Evolutionary conservation across 2,797 vertebrate species (phyloP), one percentile per base, ranked within the genome.

Genomic region (Poeciliopsis paucimaculata): DNA sequence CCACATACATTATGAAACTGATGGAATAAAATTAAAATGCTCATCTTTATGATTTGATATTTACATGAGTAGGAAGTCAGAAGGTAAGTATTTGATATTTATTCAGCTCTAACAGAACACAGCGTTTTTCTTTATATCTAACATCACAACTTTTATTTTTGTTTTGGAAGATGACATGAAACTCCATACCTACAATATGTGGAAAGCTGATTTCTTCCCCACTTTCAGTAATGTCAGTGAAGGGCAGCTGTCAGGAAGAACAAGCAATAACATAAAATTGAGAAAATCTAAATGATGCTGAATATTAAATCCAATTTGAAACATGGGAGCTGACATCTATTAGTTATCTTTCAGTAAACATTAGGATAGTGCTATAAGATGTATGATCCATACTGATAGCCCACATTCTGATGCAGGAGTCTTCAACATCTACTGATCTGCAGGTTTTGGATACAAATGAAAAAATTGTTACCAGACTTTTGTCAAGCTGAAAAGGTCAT

Each of bases 211-310:
- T 72, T 76, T 94, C 87, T 15, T 87, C 91, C 26, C 93, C 91
- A 1, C 82, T 91, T 26, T 95, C 93, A 10, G 86, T 88, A 0
- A 95, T 68, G 62, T 95, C 95, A 70, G 94, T 91, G 9, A 64
- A 90, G 4, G 96, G 93, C 88, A 94, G 90, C 97, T 97, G 28
- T 43, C 46, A 13, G 31, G 36, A 49, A 73, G 49, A 66, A 6
- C n/a, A 83, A 53, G 18, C 4, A 68, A n/a, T 26, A 41, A 77
- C 62, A 64, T 62, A 5, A 5, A 26, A 53, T 26, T 10, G 15
- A 47, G 16, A 47, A 18, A 47, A 16, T 47, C 2, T 26, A 3
- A 53, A 53, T 51, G 20, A 53, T 26, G 51, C 23, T 53, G 51
- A 53, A 26, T 53, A 53, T 53, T 26, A 26, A 26, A 26, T 26